Conservation (phyloP, 2,113 vertebrate genomes). For the Miniopterus natalensis region DNA sequence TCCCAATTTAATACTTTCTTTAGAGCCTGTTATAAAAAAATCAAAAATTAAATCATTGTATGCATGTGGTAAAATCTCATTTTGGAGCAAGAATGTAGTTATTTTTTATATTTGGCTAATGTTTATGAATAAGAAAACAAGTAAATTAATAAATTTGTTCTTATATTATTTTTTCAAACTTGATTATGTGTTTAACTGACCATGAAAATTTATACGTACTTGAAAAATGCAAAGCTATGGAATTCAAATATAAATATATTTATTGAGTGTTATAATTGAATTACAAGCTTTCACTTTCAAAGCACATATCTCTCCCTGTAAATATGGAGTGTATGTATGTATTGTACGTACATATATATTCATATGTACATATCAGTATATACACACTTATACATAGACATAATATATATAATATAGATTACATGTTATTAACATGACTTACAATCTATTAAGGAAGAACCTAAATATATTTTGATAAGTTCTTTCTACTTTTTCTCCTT, state of each 20-base stretch:
- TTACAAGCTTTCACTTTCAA: background rate
- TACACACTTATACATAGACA: background rate
- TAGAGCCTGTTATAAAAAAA: background rate
- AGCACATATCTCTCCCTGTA: background rate
- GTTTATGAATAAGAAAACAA: background rate
- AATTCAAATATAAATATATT: conserved; percentile 35
- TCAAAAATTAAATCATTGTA: background rate
- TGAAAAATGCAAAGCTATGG: background rate
- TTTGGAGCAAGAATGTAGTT: background rate
- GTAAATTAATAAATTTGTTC: background rate
- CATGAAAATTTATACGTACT: background rate
- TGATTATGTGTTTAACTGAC: background rate
- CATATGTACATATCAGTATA: background rate
- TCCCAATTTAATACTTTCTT: background rate
- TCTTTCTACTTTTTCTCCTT: background rate
- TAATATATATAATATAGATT: background rate
- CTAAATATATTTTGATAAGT: background rate
- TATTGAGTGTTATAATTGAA: background rate
- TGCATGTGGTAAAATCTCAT: background rate
- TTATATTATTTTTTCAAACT: conserved; percentile 10
- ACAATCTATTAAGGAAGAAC: background rate
- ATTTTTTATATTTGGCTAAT: background rate
- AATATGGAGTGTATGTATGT: background rate
- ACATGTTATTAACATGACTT: background rate
- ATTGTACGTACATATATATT: background rate